These are phyloP conservation scores for Deroplatys truncata DNA, from an alignment of 2,888 invertebrate genomes.

Conservation along the genomic window DNA sequence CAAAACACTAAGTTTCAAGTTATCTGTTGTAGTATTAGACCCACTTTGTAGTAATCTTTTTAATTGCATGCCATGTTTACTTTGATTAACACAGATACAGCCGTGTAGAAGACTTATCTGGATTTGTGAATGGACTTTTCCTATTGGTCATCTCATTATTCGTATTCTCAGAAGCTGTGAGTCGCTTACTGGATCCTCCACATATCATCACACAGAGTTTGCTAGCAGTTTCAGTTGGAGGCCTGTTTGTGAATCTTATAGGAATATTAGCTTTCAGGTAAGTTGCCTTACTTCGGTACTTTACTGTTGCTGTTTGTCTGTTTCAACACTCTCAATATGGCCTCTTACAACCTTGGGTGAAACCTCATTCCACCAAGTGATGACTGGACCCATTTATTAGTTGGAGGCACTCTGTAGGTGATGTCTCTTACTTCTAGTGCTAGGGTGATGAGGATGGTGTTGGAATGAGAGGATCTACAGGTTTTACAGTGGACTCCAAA, in stretches of 20 bases:
- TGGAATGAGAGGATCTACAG: too few species aligned
- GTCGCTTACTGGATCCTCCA: constrained; percentile 51
- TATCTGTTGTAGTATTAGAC: too few species aligned
- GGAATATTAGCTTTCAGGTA: constrained; percentile 51
- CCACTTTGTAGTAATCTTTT: neutral
- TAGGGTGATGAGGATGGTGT: too few species aligned
- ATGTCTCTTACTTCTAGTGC: too few species aligned
- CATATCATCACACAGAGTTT: constrained; percentile 50
- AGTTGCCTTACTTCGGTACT: constrained; percentile 25
- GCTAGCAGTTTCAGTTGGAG: constrained; percentile 51
- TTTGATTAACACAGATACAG: constrained; percentile 42
- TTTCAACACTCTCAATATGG: too few species aligned
- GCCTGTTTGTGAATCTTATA: constrained; percentile 51
- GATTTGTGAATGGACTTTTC: constrained; percentile 55
- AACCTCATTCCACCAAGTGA: too few species aligned
- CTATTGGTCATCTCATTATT: constrained; percentile 52
- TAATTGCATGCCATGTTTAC: neutral
- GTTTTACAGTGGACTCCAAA: too few species aligned
- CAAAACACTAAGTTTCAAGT: too few species aligned
- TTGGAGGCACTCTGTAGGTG: too few species aligned
- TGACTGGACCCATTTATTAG: too few species aligned
- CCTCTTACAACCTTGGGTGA: too few species aligned
- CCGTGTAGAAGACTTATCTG: constrained; percentile 51
- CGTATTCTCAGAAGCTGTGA: constrained; percentile 50
- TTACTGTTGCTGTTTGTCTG: neutral